These are phyloP conservation scores for Galleria mellonella DNA, from an alignment of 1,140 invertebrate species.

Conservation along the genomic window DNA sequence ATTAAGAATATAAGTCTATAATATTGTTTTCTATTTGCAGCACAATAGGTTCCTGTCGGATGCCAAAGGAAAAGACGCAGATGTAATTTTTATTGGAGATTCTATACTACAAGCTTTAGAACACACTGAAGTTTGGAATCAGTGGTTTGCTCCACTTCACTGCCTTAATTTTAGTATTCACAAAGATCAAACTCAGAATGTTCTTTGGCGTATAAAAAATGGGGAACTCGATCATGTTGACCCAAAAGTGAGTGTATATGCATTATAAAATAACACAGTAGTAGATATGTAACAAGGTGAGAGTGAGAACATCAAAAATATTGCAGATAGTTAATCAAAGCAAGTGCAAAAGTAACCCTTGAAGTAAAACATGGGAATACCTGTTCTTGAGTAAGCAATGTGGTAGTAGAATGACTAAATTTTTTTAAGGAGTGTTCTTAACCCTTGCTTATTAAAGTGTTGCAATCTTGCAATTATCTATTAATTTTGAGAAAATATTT, in stretches of 20 bases:
- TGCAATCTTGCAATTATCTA: too few relatives aligned
- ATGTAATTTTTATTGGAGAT: conserved; percentile 94
- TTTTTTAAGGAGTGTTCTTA: too few relatives aligned
- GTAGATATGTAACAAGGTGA: too few relatives aligned
- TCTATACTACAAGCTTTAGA: conserved; percentile 86
- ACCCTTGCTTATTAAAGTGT: too few relatives aligned
- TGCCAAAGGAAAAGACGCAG: conserved; percentile 89
- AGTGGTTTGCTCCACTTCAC: conserved; percentile 90
- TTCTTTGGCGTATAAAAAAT: conserved; percentile 91
- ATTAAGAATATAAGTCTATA: conserved; percentile 3
- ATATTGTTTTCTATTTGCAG: conserved; percentile 69
- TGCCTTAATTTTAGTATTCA: conserved; percentile 93
- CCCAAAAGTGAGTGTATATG: conserved; percentile 81
- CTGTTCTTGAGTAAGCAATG: too few relatives aligned
- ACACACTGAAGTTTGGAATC: conserved; percentile 88
- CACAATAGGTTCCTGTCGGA: conserved; percentile 88
- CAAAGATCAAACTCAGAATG: conserved; percentile 89
- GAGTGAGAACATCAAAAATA: too few relatives aligned
- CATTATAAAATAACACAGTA: too few relatives aligned
- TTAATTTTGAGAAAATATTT: too few relatives aligned
- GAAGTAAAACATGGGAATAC: too few relatives aligned
- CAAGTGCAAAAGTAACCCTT: too few relatives aligned
- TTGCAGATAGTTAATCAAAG: too few relatives aligned
- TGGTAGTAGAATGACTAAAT: too few relatives aligned
- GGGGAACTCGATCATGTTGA: conserved; percentile 91